A percentile compares a stretch with the other conserved stretches of the same genome.
phyloP scores from a whole-genome alignment of 2,113 vertebrate species.

The Triplophysa tibetana region DNA sequence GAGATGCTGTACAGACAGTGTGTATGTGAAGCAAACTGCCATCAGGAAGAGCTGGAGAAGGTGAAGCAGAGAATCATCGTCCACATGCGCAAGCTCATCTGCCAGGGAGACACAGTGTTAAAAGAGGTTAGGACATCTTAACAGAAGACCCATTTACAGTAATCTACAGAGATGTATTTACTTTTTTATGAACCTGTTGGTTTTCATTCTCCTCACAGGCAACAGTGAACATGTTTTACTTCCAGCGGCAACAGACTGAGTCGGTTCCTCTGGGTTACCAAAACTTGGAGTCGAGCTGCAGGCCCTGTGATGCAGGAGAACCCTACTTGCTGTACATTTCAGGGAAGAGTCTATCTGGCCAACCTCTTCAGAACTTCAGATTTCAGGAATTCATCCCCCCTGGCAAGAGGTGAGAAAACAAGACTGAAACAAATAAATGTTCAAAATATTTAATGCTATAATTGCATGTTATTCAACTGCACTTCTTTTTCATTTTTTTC shows the following conservation, averaged over 20 bases:
- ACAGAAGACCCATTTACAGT: too few species aligned
- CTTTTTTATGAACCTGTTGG: background rate
- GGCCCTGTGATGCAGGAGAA: constrained; percentile 79
- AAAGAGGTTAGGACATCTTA: constrained; percentile 76
- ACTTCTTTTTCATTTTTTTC: too few species aligned
- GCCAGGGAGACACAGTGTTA: constrained; percentile 87
- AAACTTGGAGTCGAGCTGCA: constrained; percentile 77
- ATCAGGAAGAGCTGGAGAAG: constrained; percentile 80
- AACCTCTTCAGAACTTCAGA: constrained; percentile 64
- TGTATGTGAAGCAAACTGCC: constrained; percentile 75
- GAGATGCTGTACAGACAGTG: constrained; percentile 76
- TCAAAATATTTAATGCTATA: background rate
- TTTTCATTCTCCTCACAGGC: constrained; percentile 67
- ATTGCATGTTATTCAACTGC: background rate
- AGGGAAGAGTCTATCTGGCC: constrained; percentile 62
- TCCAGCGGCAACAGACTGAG: constrained; percentile 78
- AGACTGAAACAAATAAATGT: background rate
- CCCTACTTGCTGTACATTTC: constrained; percentile 82
- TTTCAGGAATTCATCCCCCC: constrained; percentile 78
- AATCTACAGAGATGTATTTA: too few species aligned
- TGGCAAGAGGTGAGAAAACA: constrained; percentile 69
- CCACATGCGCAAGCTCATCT: constrained; percentile 86
- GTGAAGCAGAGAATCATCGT: constrained; percentile 82
- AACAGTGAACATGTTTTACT: constrained; percentile 86
- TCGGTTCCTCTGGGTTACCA: constrained; percentile 75